A percentile compares a stretch with the other conserved stretches of the same genome.
Conservation (phyloP, 2,797 vertebrate genomes). For the Mormyrops attenuatus region DNA sequence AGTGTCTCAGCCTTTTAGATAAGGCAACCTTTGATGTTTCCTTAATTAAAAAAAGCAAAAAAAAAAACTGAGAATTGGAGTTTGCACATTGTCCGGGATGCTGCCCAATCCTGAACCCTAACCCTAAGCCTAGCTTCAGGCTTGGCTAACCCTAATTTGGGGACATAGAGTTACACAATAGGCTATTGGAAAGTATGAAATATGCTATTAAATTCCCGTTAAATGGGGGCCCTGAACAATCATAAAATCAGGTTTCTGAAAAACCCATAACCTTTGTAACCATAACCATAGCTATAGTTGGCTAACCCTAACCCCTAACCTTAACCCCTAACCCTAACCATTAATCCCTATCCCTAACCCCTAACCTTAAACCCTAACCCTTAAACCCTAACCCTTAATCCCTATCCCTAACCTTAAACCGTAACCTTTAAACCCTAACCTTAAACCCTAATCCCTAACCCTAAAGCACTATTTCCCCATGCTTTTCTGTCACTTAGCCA, state of each 20-base stretch:
- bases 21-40: constrained; percentile 23
- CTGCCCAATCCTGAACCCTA: neutral
- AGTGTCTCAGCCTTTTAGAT: constrained; percentile 19
- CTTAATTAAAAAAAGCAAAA: constrained; percentile 8
- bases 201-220: neutral
- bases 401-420: neutral
- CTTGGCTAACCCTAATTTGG: neutral
- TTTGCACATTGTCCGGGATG: neutral
- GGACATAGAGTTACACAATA: neutral
- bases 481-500: no score
- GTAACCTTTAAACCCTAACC: neutral
- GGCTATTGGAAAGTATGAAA: neutral
- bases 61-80: neutral
- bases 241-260: neutral
- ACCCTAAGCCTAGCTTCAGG: neutral
- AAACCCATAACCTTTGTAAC: neutral
- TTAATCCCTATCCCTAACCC: neutral
- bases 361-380: constrained; percentile 5
- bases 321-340: constrained; percentile 1
- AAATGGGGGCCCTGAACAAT: neutral
- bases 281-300: neutral
- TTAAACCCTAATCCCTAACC: neutral
- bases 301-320: neutral
- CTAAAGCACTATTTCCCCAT: no score
- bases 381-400: neutral